Base-by-base conservation (phyloP, 2,888 invertebrate species). In the Herminia tarsipennalis region DNA sequence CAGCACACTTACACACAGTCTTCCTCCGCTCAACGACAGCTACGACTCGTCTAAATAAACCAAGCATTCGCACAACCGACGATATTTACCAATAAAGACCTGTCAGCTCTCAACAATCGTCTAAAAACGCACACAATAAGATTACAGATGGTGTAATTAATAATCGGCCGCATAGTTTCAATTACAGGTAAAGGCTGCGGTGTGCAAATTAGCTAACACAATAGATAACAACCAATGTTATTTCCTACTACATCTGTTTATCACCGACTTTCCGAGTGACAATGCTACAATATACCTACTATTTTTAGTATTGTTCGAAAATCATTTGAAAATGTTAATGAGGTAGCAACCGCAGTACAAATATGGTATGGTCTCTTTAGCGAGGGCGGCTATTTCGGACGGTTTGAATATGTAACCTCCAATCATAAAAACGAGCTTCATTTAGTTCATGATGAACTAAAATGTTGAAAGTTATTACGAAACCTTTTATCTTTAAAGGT, bases 1-100 rank as follows among this genome's bases (percentile, higher is more conserved):
- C 81, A 93, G 86, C 79, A 93, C 93, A 1, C 80, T 94, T 34
- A 85, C 93, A 6, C 92, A 92, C 82, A 94, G 93, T 73, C 86
- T 94, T 44, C 94, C 94, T 43, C 93, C 92, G 6, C 84, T 92
- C 56, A 91, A 88, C 67, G 92, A 92, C 57, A 90, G 88, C 71
- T 92, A 86, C 64, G 92, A 91, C 44, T 90, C 90, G 3, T 88
- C 90, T 40, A 92, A 89, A 78, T 90, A 83, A 79, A 55, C 30
- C 55, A 29, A 35, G 34, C 48, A 39, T 40, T 21, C 14, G 5
- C 10, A 38, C 36, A 38, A 38, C 37, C 44, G 37, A 33, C 48
- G 30, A 55, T 55, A 66, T 57, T 61, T 63, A 66, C 58, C 50
- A 62, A 54, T 51, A 51, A 42, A 28, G 35, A 41, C 43, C 40